A percentile compares a stretch with the other conserved stretches of the same genome.
These are phyloP conservation scores for Volucella inflata DNA, from an alignment of 2,888 invertebrate genomes.

Conservation along the genomic window DNA sequence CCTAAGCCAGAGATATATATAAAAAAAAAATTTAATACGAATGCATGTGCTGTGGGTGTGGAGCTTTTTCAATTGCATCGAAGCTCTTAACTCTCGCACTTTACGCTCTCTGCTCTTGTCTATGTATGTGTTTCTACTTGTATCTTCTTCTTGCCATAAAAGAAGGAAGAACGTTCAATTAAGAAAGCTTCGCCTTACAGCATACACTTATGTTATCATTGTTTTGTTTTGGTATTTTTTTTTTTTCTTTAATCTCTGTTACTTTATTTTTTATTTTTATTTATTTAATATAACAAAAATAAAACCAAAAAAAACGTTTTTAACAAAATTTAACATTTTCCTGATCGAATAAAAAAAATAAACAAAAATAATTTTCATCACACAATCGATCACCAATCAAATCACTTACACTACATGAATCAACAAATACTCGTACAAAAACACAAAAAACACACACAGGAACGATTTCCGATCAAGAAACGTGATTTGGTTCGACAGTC, in stretches of 20 bases:
- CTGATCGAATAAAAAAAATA: slow-evolving; percentile 15
- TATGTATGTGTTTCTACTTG: background rate
- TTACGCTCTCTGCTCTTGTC: background rate
- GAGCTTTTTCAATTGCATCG: slow-evolving; percentile 69
- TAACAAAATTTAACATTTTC: slow-evolving; percentile 57
- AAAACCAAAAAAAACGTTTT: slow-evolving; percentile 27
- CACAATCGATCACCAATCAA: slow-evolving; percentile 59
- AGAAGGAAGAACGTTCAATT: slow-evolving; percentile 29
- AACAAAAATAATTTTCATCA: slow-evolving; percentile 58
- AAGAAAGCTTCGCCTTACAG: slow-evolving; percentile 67
- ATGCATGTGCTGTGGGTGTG: slow-evolving; percentile 67
- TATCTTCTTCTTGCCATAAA: background rate
- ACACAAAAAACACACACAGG: slow-evolving; percentile 84
- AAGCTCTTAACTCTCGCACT: slow-evolving; percentile 30
- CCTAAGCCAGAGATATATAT: slow-evolving; percentile 9
- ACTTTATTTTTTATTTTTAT: slow-evolving; percentile 12
- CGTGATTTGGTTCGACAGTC: slow-evolving; percentile 90
- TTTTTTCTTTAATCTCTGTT: background rate
- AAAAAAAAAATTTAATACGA: background rate
- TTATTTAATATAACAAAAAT: slow-evolving; percentile 28
- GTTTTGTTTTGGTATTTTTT: slow-evolving; percentile 24
- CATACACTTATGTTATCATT: slow-evolving; percentile 29
- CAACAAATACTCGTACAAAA: slow-evolving; percentile 48
- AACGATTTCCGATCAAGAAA: slow-evolving; percentile 92
- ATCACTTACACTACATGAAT: slow-evolving; percentile 62